Conservation (phyloP, 1,140 invertebrate species). For the Trypoxylus dichotomus region DNA sequence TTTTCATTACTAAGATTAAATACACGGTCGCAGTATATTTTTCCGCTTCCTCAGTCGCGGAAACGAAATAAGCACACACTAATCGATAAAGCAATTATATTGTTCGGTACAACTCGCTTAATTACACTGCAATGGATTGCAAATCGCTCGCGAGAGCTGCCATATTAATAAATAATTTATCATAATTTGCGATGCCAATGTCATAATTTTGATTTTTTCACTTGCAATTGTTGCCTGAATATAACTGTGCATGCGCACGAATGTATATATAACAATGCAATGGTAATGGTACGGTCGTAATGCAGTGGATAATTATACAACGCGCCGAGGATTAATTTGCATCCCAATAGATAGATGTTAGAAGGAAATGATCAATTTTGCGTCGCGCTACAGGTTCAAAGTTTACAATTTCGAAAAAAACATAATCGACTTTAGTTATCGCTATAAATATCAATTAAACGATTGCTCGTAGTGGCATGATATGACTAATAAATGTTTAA, state of each 20-base stretch:
- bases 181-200: not conserved
- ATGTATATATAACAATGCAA: not conserved
- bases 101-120: not conserved
- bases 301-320: not conserved
- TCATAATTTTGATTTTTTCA: not conserved
- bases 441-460: not conserved
- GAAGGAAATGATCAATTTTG: not conserved
- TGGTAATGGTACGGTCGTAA: not conserved
- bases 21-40: not conserved
- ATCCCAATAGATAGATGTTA: not conserved
- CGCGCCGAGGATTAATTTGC: not conserved
- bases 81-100: not conserved
- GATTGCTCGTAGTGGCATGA: not conserved
- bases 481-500: not conserved
- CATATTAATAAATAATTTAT: conserved; percentile 4
- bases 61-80: not conserved
- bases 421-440: too few relatives aligned
- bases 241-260: not conserved
- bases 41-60: not conserved
- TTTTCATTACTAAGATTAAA: not conserved
- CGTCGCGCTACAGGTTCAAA: not conserved
- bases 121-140: not conserved
- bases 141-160: not conserved
- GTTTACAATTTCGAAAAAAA: not conserved
- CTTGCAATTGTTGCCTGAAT: not conserved